These are phyloP conservation scores for Athetis lepigone DNA, from an alignment of 2,888 invertebrate genomes.

Conservation along the genomic window DNA sequence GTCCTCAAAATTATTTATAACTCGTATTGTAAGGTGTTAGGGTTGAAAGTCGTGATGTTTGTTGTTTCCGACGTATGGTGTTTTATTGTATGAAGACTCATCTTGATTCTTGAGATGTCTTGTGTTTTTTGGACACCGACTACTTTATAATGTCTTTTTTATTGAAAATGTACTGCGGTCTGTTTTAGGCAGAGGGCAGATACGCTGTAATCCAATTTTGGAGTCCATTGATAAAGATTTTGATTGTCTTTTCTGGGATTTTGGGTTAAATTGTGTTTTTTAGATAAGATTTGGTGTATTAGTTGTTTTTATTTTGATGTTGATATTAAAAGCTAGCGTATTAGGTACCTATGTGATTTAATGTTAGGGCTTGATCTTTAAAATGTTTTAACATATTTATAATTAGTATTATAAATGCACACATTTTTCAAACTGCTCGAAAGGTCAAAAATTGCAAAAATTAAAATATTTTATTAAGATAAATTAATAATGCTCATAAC, in stretches of 20 bases:
- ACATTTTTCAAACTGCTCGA: too few relatives aligned
- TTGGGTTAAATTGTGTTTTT: slow-evolving; percentile 20
- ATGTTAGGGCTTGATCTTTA: not conserved
- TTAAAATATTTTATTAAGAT: not conserved
- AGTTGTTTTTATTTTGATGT: not conserved
- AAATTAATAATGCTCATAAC: too few relatives aligned
- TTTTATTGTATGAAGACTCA: slow-evolving; percentile 62
- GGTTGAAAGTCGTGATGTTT: slow-evolving; percentile 55
- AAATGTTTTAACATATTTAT: not conserved
- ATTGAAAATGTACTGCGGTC: slow-evolving; percentile 72
- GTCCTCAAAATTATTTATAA: slow-evolving; percentile 16
- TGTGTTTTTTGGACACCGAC: slow-evolving; percentile 76
- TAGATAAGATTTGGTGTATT: slow-evolving; percentile 20
- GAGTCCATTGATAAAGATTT: slow-evolving; percentile 60
- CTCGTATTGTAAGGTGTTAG: slow-evolving; percentile 40
- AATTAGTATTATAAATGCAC: too few relatives aligned
- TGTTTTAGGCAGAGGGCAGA: slow-evolving; percentile 63
- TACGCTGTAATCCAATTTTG: slow-evolving; percentile 64
- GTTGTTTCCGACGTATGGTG: slow-evolving; percentile 18
- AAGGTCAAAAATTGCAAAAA: not conserved
- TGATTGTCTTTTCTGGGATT: slow-evolving; percentile 49
- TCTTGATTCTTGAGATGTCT: slow-evolving; percentile 70
- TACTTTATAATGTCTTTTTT: slow-evolving; percentile 85
- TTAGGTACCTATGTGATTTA: not conserved
- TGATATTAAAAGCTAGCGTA: not conserved